Evolutionary conservation across 2,113 vertebrate genomes (phyloP), one percentile per base, ranked within the genome.

Genomic region (Clarias batrachus): DNA sequence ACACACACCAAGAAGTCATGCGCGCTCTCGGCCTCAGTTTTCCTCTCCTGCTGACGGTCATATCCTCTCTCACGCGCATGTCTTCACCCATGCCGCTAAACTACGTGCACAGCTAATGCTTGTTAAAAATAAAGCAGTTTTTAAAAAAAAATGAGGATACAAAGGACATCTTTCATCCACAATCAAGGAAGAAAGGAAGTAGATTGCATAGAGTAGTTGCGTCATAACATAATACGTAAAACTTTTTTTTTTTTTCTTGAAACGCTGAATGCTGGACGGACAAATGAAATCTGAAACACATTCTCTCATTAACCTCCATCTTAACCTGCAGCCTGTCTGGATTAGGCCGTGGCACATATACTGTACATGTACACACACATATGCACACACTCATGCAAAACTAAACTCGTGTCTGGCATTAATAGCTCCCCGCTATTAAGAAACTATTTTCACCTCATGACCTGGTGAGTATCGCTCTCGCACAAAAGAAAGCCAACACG

Each of bases 391-490:
- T 12, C 41, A 8, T 23, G 52, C 41, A 54, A 56, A 71, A 89
- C 86, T 87, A 84, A 85, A 89, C 84, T 88, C 65, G 73, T 92
- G 85, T 82, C 85, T 88, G 84, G 90, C 91, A 91, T 33, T 87
- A 80, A 33, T 33, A 56, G 66, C 88, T 37, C 87, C 78, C 87
- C 89, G 82, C 82, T 92, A 91, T 92, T 90, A 93, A 91, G 90
- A 89, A 92, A 91, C 91, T 41, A 93, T 92, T 92, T 92, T 92
- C 89, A 93, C 90, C 91, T 93, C 84, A 30, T 88, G 83, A 90
- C 90, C 88, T 88, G 82, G 56, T 33, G 41, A 37, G 30, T 41
- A 41, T 73, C 9, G 9, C 8, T 10, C 9, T 41, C 33, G 21
- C 33, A 73, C 68, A 85, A 7, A 82, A 77, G 82, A 85, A 85